A percentile compares a stretch with the other conserved stretches of the same genome.
phyloP scores from a whole-genome alignment of 2,113 vertebrate genomes.

The Carassius gibelio region DNA sequence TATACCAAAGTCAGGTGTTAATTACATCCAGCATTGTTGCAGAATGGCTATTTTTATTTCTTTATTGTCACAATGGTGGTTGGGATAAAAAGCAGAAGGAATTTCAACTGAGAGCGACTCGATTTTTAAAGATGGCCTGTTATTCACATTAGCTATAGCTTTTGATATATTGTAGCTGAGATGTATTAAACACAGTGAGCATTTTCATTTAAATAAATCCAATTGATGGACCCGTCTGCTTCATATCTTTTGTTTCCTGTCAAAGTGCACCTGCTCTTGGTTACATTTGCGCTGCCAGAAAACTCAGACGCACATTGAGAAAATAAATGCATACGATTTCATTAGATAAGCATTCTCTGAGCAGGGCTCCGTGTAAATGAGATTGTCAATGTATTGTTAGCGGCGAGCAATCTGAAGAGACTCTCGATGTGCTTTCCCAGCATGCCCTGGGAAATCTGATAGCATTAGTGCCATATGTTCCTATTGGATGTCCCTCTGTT shows the following conservation, averaged over 20 bases:
- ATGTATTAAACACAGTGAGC: neutral
- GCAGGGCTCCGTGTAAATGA: slow-evolving; percentile 22
- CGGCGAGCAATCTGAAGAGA: slow-evolving; percentile 5
- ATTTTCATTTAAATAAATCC: slow-evolving; percentile 9
- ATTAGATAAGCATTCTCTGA: slow-evolving; percentile 22
- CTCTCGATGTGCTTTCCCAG: slow-evolving; percentile 13
- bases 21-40: neutral
- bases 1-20: neutral
- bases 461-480: slow-evolving; percentile 42
- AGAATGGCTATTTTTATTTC: neutral
- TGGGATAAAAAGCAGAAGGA: neutral
- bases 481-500: slow-evolving; percentile 32
- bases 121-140: slow-evolving; percentile 8
- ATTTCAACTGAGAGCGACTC: neutral
- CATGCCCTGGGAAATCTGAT: slow-evolving; percentile 45
- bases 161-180: slow-evolving; percentile 18
- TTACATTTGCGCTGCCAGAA: slow-evolving; percentile 12
- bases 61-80: neutral
- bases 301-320: neutral
- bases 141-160: slow-evolving; percentile 18
- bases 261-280: slow-evolving; percentile 32
- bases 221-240: neutral
- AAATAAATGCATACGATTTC: slow-evolving; percentile 44
- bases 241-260: neutral
- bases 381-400: slow-evolving; percentile 7